Base-by-base conservation (phyloP, 2,797 vertebrate genomes). In the Silurus aristotelis region DNA sequence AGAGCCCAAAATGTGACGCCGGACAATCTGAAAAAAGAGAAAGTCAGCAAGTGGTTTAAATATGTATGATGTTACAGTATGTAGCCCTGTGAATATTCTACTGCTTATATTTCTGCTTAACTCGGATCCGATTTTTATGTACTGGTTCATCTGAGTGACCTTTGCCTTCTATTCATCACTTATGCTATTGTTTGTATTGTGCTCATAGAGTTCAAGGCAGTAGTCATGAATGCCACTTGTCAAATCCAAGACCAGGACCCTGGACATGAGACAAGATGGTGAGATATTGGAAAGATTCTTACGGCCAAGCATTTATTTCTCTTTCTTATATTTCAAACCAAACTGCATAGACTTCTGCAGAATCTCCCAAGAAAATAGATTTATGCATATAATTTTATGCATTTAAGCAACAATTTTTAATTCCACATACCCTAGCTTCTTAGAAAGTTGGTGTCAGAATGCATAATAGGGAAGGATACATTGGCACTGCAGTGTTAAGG, bases 1-100 rank as follows among this genome's bases (percentile, higher is more conserved):
- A 91, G 97, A 99, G 89, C 96, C 91, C 22, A 96, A 94, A 91
- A 98, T 97, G 92, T 98, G 97, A 17, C 97, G 95, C 58, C 98
- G 95, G 64, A 98, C 95, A 90, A 99, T 96, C 98, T 99, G 92
- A 61, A 76, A 92, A 63, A 46, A 43, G 48, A 19, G 68, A 22
- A 75, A 43, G 7, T 8, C 10, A 76, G 43, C n/a, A 10, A 52
- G 48, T 52, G 48, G 6, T 52, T 52, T 9, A 7, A 52, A 52
- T 9, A 52, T 52, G 48, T 52, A 52, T 52, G 9, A 52, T 10
- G 48, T 7, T 7, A 52, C 27, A 2, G 17, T 76, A 27, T 17
- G n/a, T 9, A 75, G 46, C 1, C 22, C n/a, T 76, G 52, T 75
- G 72, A 75, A 75, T 75, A 9, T 52, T 52, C 48, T 10, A 38